Evolutionary conservation across 2,797 vertebrate species (phyloP).

Genomic region (Onychomys arenicola): DNA sequence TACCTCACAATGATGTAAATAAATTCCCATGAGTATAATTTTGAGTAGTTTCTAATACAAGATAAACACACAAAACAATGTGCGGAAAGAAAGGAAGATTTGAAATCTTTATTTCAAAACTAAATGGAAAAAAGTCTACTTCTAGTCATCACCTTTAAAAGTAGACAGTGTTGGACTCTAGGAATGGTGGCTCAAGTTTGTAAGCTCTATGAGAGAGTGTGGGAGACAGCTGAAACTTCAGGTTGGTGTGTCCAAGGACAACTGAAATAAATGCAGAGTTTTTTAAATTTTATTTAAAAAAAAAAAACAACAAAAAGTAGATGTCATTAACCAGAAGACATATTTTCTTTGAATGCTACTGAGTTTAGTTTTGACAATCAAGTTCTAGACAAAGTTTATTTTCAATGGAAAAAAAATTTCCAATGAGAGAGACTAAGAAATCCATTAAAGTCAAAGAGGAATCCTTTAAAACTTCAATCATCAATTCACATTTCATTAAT

Average conservation of each 20-base stretch:
- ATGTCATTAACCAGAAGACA: background rate
- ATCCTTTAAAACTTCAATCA: background rate
- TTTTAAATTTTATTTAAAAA: background rate
- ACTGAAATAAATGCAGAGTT: background rate
- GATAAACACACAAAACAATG: background rate
- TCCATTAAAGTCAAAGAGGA: background rate
- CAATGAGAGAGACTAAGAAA: too few relatives aligned
- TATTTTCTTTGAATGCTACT: background rate
- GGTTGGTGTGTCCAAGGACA: background rate
- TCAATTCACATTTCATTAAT: background rate
- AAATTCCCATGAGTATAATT: background rate
- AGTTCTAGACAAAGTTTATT: background rate
- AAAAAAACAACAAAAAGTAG: background rate
- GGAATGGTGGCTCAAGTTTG: too few relatives aligned
- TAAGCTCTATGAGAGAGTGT: fast-evolving
- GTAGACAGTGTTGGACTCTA: background rate
- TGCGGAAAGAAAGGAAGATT: background rate
- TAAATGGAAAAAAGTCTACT: background rate
- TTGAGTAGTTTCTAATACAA: background rate
- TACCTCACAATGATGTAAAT: background rate
- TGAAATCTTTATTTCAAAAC: background rate
- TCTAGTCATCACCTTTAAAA: background rate
- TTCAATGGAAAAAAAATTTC: background rate
- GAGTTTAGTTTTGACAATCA: background rate
- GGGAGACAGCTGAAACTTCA: background rate